Evolutionary conservation across 2,888 invertebrate genomes (phyloP), one percentile per base, ranked within the genome.

Genomic region (Pollenia amentaria): DNA sequence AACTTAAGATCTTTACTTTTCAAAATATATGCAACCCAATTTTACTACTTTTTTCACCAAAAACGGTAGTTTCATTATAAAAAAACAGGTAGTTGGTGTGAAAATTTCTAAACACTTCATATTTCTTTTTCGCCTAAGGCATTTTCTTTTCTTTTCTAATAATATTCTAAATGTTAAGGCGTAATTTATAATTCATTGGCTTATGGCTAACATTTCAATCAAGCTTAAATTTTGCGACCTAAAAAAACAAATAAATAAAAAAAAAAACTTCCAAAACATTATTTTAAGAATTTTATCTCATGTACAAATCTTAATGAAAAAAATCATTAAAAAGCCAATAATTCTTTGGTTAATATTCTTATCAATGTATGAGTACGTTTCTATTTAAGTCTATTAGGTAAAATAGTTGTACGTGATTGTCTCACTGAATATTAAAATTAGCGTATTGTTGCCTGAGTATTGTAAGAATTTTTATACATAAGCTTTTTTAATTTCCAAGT

Each of bases 351-450:
- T 38, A 69, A n/a, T 38, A 3, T 14, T 44, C 1, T 14, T 67
- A 51, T 65, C 14, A 53, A 1, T 53, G 16, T 69, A 14, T 70
- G 42, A n/a, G 11, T 11, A 42, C 6, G 18, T 21, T 55, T 29
- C 40, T n/a, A 55, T 18, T 12, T 48, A 44, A 2, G 1, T 12
- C 42, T 53, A 72, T 55, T 42, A 42, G 55, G n/a, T 10, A 55
- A 72, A 72, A 55, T 21, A 55, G 11, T 44, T 18, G 55, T 55
- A 72, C 70, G 55, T 55, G 70, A 55, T 72, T 55, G 70, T 55
- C 42, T 70, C 42, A 72, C 42, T 55, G 42, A 55, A 55, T 72
- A 42, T 55, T 55, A 1, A 44, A 72, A 55, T 55, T 42, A 55
- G 53, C 40, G 40, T 21, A 14, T 55, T 72, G 14, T 44, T 53